These are phyloP conservation scores for Halictus ligatus DNA, from an alignment of 2,888 invertebrate genomes.

Conservation along the genomic window DNA sequence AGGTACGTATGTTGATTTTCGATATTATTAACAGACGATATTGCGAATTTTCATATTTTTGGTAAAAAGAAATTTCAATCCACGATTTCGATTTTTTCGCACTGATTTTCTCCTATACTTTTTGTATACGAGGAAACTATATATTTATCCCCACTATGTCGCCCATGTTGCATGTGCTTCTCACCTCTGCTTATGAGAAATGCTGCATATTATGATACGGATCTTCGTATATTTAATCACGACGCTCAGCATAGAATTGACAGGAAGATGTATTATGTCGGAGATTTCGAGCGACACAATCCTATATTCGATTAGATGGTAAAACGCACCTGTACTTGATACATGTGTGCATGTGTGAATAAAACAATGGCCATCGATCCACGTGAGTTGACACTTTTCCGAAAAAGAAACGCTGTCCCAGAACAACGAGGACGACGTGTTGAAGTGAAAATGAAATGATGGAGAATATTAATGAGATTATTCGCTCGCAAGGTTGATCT, in stretches of 20 bases:
- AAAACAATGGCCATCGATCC: neutral
- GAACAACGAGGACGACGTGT: neutral
- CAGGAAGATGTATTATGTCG: neutral
- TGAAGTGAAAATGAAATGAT: neutral
- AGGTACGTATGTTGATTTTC: too few species aligned
- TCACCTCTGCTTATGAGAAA: neutral
- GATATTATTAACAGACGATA: too few species aligned
- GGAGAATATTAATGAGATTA: neutral
- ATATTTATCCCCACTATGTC: neutral
- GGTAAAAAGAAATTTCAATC: too few species aligned
- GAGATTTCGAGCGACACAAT: neutral
- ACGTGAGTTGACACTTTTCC: neutral
- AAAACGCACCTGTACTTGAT: conserved; percentile 3
- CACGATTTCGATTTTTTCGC: too few species aligned
- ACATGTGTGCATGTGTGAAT: neutral
- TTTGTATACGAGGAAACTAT: too few species aligned
- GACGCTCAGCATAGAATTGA: neutral
- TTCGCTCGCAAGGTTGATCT: neutral
- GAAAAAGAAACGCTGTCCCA: neutral
- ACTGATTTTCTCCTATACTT: too few species aligned
- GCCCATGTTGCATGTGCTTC: neutral
- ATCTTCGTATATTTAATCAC: neutral
- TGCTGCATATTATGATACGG: neutral
- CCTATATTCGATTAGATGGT: conserved; percentile 17
- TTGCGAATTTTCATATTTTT: neutral